Percentiles rank a stretch among this genome's conserved stretches.
Conservation (phyloP, 2,888 invertebrate species). For the Physocephala rufipes region DNA sequence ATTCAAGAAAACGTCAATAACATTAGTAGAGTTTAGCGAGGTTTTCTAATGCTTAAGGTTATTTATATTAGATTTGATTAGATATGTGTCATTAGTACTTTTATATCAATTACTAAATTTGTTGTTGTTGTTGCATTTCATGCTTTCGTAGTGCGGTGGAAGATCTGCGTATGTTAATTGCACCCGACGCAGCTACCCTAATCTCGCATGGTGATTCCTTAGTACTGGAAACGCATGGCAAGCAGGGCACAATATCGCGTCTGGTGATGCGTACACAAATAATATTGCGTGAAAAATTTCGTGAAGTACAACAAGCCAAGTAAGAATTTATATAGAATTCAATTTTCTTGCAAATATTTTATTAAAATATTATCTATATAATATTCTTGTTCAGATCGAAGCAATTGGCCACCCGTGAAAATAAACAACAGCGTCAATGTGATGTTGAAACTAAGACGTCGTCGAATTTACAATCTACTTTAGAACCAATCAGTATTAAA, state of each 20-base stretch:
- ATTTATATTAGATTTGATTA: too few species aligned
- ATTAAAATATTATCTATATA: not conserved
- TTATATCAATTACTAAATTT: too few species aligned
- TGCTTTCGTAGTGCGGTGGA: constrained; percentile 55
- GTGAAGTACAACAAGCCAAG: constrained; percentile 64
- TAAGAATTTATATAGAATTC: constrained; percentile 42
- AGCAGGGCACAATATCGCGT: constrained; percentile 60
- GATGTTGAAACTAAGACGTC: constrained; percentile 28
- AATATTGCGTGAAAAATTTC: constrained; percentile 63
- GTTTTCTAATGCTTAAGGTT: too few species aligned
- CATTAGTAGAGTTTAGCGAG: too few species aligned
- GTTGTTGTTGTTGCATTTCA: not conserved
- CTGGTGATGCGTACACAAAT: constrained; percentile 64
- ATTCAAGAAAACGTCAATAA: not conserved
- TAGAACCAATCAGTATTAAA: constrained; percentile 52
- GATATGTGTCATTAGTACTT: too few species aligned
- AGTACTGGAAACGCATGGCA: constrained; percentile 74
- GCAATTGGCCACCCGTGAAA: constrained; percentile 22
- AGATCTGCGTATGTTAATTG: constrained; percentile 67
- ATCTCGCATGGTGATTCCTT: constrained; percentile 82
- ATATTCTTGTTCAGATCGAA: constrained; percentile 49
- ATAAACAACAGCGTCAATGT: constrained; percentile 19
- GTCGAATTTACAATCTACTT: constrained; percentile 46
- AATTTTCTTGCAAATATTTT: not conserved
- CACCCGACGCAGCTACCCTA: constrained; percentile 79